These are phyloP conservation scores for Myathropa florea DNA, from an alignment of 2,888 invertebrate genomes.

Conservation along the genomic window DNA sequence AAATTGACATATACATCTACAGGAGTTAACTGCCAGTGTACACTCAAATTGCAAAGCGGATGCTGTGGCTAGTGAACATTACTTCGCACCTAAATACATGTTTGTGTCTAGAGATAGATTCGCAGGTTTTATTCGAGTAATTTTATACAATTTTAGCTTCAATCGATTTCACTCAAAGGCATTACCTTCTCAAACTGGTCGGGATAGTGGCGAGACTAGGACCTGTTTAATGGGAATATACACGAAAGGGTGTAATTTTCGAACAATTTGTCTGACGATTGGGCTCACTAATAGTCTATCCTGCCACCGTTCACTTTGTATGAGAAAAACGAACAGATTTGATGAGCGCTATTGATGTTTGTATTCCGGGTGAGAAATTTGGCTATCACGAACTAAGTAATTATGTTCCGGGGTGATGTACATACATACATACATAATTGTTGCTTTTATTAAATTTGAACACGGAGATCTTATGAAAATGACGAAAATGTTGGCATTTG, in stretches of 20 bases:
- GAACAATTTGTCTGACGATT: background rate
- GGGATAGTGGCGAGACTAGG: background rate
- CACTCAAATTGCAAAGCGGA: background rate
- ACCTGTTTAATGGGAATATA: background rate
- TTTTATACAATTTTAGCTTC: background rate
- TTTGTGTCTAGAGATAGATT: background rate
- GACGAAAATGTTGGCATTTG: too few relatives aligned
- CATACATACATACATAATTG: too few relatives aligned
- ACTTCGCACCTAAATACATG: background rate
- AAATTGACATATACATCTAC: slow-evolving; percentile 15
- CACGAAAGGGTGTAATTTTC: background rate
- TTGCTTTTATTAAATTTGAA: too few relatives aligned
- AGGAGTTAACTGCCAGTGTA: background rate
- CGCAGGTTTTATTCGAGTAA: background rate
- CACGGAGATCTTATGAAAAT: too few relatives aligned
- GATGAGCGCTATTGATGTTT: background rate
- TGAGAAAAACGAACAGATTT: background rate
- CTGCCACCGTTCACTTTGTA: background rate
- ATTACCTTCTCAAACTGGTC: background rate
- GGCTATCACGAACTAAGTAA: background rate
- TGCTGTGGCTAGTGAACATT: slow-evolving; percentile 1
- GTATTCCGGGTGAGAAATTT: background rate
- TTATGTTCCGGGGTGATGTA: background rate
- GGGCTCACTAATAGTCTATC: background rate
- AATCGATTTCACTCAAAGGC: too few relatives aligned